phyloP scores from a whole-genome alignment of 1,140 invertebrate species.

The Lethrus apterus region DNA sequence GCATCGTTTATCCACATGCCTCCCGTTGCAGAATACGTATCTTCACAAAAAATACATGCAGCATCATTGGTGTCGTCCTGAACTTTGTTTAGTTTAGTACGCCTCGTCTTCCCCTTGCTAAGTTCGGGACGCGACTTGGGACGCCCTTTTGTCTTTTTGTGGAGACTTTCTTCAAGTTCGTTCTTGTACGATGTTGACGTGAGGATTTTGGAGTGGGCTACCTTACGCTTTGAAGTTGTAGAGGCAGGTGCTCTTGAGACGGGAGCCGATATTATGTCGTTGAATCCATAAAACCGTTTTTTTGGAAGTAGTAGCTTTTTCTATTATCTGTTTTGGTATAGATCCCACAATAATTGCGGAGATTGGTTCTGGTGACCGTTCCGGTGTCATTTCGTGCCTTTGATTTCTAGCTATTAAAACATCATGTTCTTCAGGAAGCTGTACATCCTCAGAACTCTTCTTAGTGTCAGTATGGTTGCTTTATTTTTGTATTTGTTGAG shows the following conservation, averaged over 20 bases:
- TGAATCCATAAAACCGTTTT: background rate
- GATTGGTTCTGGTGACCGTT: too few relatives aligned
- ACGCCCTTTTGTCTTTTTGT: background rate
- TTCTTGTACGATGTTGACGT: background rate
- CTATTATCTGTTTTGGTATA: background rate
- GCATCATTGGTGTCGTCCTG: too few relatives aligned
- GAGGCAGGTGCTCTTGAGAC: background rate
- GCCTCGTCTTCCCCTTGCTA: too few relatives aligned
- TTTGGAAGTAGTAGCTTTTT: background rate
- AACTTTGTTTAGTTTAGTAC: too few relatives aligned
- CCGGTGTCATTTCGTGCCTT: background rate
- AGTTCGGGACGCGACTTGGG: background rate
- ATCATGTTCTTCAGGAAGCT: background rate
- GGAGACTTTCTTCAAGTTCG: background rate
- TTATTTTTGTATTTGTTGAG: too few relatives aligned
- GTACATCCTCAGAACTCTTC: background rate
- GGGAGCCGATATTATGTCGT: background rate
- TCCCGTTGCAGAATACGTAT: too few relatives aligned
- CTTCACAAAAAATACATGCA: too few relatives aligned
- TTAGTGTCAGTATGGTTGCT: too few relatives aligned
- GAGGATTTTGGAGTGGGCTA: background rate
- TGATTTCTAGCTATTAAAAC: background rate
- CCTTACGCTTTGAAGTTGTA: background rate
- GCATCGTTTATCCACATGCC: too few relatives aligned
- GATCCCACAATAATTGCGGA: too few relatives aligned